phyloP scores from a whole-genome alignment of 2,797 vertebrate genomes.

The Ceyx erithaca region DNA sequence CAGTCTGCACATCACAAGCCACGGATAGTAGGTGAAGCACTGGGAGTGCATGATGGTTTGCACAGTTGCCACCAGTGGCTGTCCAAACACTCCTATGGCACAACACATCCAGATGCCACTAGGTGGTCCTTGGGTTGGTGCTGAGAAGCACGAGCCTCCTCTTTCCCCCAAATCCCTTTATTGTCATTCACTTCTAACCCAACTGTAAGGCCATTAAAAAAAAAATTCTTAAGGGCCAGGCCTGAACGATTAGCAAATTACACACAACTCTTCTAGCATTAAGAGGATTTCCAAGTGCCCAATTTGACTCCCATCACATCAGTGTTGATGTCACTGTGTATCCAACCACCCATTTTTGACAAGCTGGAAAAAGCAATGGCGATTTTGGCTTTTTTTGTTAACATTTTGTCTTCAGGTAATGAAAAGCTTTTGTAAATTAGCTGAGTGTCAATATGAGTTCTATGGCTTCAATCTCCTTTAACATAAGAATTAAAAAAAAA shows the following conservation, averaged over 20 bases:
- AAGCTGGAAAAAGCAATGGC: conserved; percentile 77
- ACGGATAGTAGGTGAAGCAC: conserved; percentile 18
- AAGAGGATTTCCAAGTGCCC: conserved; percentile 46
- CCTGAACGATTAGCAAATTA: conserved; percentile 53
- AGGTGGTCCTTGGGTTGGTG: conserved; percentile 12
- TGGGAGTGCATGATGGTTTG: conserved; percentile 12
- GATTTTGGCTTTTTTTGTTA: conserved; percentile 75
- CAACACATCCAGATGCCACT: conserved; percentile 5
- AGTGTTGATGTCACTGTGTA: conserved; percentile 51
- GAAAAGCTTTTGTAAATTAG: conserved; percentile 87
- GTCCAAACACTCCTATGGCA: conserved; percentile 45
- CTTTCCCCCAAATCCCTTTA: conserved; percentile 22
- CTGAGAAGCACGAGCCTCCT: not conserved
- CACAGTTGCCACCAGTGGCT: conserved; percentile 52
- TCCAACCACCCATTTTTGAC: conserved; percentile 73
- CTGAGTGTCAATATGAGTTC: conserved; percentile 88
- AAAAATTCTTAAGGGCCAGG: conserved; percentile 61
- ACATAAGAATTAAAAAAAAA: conserved; percentile 76
- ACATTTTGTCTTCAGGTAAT: conserved; percentile 81
- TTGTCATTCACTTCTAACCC: conserved; percentile 17
- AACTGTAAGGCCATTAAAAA: conserved; percentile 41
- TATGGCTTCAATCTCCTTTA: conserved; percentile 99
- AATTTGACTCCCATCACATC: conserved; percentile 49
- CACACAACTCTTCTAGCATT: conserved; percentile 44
- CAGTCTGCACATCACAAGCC: conserved; percentile 50